A percentile compares a stretch with the other conserved stretches of the same genome.
Conservation (phyloP, 2,888 invertebrate species). For the Lasioglossum morio region DNA sequence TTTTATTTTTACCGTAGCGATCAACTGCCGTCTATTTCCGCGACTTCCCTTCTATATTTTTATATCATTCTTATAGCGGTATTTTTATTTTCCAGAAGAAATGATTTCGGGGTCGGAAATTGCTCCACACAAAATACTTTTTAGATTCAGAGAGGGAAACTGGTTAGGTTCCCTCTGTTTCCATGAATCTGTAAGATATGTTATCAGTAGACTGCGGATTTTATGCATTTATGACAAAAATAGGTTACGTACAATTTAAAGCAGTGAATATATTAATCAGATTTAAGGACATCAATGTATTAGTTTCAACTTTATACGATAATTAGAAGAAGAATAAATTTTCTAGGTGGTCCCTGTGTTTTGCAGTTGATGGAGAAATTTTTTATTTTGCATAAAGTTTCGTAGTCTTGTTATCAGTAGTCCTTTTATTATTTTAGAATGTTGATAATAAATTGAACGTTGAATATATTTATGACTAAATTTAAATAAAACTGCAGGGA, state of each 20-base stretch:
- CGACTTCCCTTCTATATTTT: not conserved
- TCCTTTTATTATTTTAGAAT: not conserved
- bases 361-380: too few species aligned
- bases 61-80: not conserved
- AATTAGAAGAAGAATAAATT: too few species aligned
- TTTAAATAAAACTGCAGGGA: not conserved
- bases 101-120: not conserved
- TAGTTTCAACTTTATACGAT: too few species aligned
- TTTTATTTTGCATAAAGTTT: too few species aligned
- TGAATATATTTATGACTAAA: not conserved
- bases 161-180: not conserved
- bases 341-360: too few species aligned
- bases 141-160: not conserved
- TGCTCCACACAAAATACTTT: not conserved
- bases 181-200: not conserved
- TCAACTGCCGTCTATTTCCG: not conserved
- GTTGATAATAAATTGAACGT: not conserved
- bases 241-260: too few species aligned
- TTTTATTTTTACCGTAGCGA: slow-evolving; percentile 18
- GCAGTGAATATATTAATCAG: too few species aligned
- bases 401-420: not conserved
- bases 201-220: not conserved
- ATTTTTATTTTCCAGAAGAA: slow-evolving; percentile 7
- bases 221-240: too few species aligned
- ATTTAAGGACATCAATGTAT: too few species aligned